phyloP scores from a whole-genome alignment of 2,797 vertebrate species.

The Falco concolor region DNA sequence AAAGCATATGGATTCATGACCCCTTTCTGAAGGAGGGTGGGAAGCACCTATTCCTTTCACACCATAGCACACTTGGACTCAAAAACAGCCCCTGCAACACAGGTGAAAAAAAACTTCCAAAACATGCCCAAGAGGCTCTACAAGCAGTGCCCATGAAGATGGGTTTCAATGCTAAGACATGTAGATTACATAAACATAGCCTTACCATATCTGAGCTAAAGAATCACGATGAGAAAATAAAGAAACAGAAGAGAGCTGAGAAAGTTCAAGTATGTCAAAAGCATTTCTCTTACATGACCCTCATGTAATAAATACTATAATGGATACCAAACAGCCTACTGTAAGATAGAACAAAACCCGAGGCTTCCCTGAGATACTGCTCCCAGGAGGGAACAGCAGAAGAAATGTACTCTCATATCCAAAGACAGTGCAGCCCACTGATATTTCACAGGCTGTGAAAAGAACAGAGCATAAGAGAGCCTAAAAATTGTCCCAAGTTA shows the following conservation, averaged over 20 bases:
- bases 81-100: neutral
- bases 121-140: neutral
- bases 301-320: neutral
- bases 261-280: neutral
- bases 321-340: neutral
- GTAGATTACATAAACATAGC: neutral
- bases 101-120: neutral
- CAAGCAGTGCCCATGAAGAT: neutral
- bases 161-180: neutral
- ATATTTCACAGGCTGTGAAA: neutral
- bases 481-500: neutral
- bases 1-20: neutral
- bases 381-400: neutral
- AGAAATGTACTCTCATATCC: neutral
- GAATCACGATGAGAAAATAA: neutral
- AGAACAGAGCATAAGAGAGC: neutral
- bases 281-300: neutral
- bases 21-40: neutral
- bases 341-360: neutral
- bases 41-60: neutral
- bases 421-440: neutral
- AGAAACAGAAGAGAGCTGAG: neutral
- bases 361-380: neutral
- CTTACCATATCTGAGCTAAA: neutral
- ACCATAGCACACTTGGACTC: neutral